Evolutionary conservation across 2,797 vertebrate species (phyloP).

Genomic region (Pseudochirops cupreus): DNA sequence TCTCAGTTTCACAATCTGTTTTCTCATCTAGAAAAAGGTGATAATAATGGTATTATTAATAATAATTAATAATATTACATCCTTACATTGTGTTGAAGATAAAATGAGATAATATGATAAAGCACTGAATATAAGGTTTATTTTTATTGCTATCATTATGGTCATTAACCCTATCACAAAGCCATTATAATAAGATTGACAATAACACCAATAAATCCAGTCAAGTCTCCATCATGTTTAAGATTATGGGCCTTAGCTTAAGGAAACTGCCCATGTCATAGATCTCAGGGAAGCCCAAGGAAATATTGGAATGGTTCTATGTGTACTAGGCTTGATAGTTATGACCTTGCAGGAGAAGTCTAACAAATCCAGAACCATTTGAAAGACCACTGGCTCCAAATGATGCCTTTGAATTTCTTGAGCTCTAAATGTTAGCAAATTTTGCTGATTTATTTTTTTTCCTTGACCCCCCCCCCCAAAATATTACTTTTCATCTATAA

Average conservation of each 20-base stretch:
- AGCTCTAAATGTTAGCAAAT: neutral
- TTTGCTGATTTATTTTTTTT: neutral
- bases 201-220: neutral
- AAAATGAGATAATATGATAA: neutral
- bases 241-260: neutral
- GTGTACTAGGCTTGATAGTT: neutral
- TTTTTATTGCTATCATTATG: neutral
- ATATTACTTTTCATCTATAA: no score
- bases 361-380: neutral
- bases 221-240: neutral
- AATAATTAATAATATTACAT: neutral
- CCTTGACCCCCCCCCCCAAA: no score
- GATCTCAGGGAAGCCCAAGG: neutral
- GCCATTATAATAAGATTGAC: neutral
- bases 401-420: neutral
- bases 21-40: neutral
- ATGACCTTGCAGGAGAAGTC: neutral
- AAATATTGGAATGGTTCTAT: neutral
- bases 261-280: neutral
- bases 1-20: slow-evolving; percentile 20
- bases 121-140: neutral
- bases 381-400: neutral
- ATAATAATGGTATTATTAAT: neutral
- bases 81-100: neutral
- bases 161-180: neutral